Base-by-base conservation (phyloP, 2,113 vertebrate genomes). In the Himantopus leucocephalus region DNA sequence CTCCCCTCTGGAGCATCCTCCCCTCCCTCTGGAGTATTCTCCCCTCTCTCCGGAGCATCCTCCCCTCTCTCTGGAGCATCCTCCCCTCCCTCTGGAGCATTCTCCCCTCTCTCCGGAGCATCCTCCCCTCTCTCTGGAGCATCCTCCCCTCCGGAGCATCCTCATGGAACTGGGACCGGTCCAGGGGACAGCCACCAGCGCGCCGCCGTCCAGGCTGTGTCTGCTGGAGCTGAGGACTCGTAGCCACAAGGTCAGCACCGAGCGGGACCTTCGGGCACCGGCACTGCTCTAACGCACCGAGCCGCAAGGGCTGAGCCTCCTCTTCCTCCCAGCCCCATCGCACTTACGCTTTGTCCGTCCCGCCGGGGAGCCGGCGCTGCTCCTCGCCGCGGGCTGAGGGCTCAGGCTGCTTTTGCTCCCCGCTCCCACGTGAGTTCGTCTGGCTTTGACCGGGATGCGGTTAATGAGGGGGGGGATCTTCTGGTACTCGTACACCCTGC, bases 391-490 rank as follows among this genome's bases (percentile, higher is more conserved):
- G 0, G 89, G 68, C 37, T 95, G 94, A 34, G 90, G 72, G 9
- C 83, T 96, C n/a, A n/a, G 91, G 55, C 92, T 77, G 68, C 73
- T 88, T 67, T 96, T 98, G 59, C 93, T 30, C 39, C 90, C 85
- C 18, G 71, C 6, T 47, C 92, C 85, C 35, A 56, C 0, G 0
- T 96, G 94, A 45, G 90, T 90, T 68, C 85, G 75, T n/a, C 66
- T 89, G 80, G 86, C 68, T 93, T 98, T 98, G 89, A 96, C 73
- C 0, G 97, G 96, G 53, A 96, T 66, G 5, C 10, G 85, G 59
- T 74, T 97, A 80, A 96, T 95, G 63, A 97, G 95, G 1, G 96
- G 94, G 8, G 97, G 96, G 39, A 97, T 97, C 89, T 97, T 96
- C 85, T 97, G 98, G 64, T 93, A 92, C 52, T 96, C 85, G 1